phyloP scores from a whole-genome alignment of 2,888 invertebrate genomes.

The Pandemis corylana region DNA sequence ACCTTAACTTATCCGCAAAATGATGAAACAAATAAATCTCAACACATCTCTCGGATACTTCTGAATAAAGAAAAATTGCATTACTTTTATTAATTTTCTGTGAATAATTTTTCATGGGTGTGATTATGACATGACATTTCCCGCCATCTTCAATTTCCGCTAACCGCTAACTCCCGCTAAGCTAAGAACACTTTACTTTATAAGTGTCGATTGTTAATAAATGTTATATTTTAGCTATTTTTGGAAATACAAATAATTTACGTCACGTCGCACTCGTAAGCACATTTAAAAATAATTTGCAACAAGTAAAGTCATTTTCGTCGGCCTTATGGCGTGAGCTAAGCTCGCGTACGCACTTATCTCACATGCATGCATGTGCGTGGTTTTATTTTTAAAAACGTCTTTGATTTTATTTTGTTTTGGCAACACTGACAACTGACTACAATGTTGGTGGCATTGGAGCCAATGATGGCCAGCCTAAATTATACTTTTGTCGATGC shows the following conservation, averaged over 20 bases:
- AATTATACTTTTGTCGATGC: neutral
- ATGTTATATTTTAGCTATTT: neutral
- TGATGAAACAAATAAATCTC: no score
- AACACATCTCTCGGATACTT: no score
- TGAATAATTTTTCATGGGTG: neutral
- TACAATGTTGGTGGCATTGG: slow-evolving; percentile 11
- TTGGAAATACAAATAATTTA: neutral
- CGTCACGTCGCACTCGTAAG: no score
- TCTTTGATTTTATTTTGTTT: neutral
- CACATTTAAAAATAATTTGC: no score
- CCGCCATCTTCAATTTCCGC: neutral
- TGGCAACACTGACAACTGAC: slow-evolving; percentile 1
- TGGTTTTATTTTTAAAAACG: slow-evolving; percentile 11
- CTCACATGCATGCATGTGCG: neutral
- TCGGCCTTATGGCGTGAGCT: no score
- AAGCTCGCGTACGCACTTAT: neutral
- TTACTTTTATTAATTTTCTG: no score
- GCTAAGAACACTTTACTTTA: no score
- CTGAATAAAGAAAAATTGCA: no score
- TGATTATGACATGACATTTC: neutral
- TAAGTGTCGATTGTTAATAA: no score
- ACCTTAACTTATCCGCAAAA: neutral
- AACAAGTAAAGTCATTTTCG: no score
- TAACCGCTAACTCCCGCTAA: no score
- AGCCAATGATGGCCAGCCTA: slow-evolving; percentile 5